Evolutionary conservation across 2,113 vertebrate genomes (phyloP), one percentile per base, ranked within the genome.

Genomic region (Hemichromis elongatus): DNA sequence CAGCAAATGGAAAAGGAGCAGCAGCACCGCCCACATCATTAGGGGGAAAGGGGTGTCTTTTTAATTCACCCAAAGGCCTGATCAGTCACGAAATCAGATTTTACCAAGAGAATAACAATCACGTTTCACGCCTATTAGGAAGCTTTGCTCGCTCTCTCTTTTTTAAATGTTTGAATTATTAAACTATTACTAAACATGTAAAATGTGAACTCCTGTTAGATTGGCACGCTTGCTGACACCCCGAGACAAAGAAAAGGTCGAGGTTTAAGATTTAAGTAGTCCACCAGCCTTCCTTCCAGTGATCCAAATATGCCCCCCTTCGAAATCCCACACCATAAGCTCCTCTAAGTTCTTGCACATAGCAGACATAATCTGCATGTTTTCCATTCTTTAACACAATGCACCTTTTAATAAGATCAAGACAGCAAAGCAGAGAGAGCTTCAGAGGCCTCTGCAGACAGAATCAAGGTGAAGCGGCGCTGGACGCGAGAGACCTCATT

Each of bases 1-100:
- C 89, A 96, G 94, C 95, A 95, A 96, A 96, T 95, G 94, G 92
- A 94, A 95, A 95, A 94, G 90, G 75, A 93, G 92, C 85, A 93
- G 92, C 85, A 88, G 83, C 90, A 42, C 50, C 77, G 84, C 84
- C 77, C 84, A 94, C 96, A 94, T 95, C 95, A 96, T 88, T 52
- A 59, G 70, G 85, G 87, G 61, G 16, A 63, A 84, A 47, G 24
- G 42, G 9, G 24, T 21, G 40, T 53, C 79, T 90, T 90, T 66
- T 85, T 91, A 82, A 82, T 87, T 86, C 54, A 83, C 10, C 55
- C 11, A 19, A 84, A 84, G 28, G 24, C 66, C 75, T 26, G 21
- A 87, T 84, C 61, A 86, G 86, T 88, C 77, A 73, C 42, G 47
- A 78, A 77, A 57, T 53, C 50, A 28, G 53, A 53, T 81, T 88